phyloP scores from a whole-genome alignment of 1,140 invertebrate species.

The Cecropterus lyciades region DNA sequence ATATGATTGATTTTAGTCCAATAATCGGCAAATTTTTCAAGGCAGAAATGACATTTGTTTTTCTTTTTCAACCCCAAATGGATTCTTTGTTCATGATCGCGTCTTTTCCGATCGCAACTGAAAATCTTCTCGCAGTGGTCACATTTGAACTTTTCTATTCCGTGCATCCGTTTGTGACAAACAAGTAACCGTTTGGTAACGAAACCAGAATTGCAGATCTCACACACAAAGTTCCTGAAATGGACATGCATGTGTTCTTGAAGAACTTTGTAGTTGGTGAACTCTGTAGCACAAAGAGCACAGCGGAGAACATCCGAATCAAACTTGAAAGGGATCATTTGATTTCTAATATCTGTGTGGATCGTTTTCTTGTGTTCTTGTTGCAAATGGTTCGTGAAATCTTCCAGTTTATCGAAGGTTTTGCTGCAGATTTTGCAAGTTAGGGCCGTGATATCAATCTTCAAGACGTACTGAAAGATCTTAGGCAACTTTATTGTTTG shows the following conservation, averaged over 20 bases:
- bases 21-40: constrained; percentile 41
- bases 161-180: constrained; percentile 30
- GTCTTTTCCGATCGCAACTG: constrained; percentile 25
- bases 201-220: constrained; percentile 55
- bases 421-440: constrained; percentile 50
- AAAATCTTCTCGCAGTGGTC: constrained; percentile 27
- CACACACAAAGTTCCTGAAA: constrained; percentile 56
- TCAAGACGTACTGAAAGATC: constrained; percentile 41
- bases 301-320: constrained; percentile 44
- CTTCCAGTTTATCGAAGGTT: constrained; percentile 40
- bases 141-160: constrained; percentile 35
- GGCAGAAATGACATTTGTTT: constrained; percentile 45
- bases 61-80: constrained; percentile 33
- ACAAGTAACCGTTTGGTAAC: constrained; percentile 56
- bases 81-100: constrained; percentile 22
- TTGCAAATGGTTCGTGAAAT: constrained; percentile 45
- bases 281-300: constrained; percentile 51
- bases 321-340: constrained; percentile 65
- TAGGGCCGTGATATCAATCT: constrained; percentile 56
- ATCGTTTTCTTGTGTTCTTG: constrained; percentile 40
- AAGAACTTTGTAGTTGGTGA: constrained; percentile 53
- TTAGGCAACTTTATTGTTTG: constrained; percentile 29
- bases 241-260: constrained; percentile 58
- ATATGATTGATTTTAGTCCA: constrained; percentile 42
- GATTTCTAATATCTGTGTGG: constrained; percentile 40